phyloP scores from a whole-genome alignment of 2,797 vertebrate genomes.

The Rhadinocentrus ornatus region DNA sequence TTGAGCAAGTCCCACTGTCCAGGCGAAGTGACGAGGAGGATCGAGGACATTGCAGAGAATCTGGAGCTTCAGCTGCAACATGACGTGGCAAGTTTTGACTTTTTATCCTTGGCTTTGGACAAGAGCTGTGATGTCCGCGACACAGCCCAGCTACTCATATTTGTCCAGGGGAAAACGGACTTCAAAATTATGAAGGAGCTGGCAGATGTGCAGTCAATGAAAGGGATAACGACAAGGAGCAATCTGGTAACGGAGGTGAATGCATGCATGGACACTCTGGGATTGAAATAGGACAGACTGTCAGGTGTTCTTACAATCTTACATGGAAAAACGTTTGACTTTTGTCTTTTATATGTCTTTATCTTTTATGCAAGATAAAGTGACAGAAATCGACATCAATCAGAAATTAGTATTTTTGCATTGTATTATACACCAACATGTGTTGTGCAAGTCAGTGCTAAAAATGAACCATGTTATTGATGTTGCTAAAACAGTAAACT shows the following conservation, averaged over 20 bases:
- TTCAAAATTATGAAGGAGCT: background rate
- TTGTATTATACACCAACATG: conserved; percentile 2
- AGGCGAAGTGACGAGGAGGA: background rate
- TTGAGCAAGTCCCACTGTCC: background rate
- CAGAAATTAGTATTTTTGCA: background rate
- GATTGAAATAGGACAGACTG: conserved; percentile 24
- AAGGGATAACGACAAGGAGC: background rate
- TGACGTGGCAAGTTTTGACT: conserved; percentile 1
- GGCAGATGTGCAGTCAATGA: background rate
- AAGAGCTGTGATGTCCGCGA: background rate
- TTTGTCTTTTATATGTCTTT: too few species aligned
- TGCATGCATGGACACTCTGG: conserved; percentile 22
- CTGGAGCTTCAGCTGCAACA: conserved; percentile 7
- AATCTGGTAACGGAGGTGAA: conserved; percentile 11
- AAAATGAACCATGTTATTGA: too few species aligned
- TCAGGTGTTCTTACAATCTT: conserved; percentile 27
- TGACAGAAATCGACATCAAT: background rate
- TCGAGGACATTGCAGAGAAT: background rate
- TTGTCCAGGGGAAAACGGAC: background rate
- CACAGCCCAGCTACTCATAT: background rate
- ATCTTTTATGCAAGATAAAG: background rate
- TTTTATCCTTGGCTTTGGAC: background rate
- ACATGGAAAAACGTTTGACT: conserved; percentile 34
- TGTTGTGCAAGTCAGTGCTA: background rate
- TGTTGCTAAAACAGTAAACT: too few species aligned